Percentiles rank a stretch among this genome's conserved stretches.
phyloP scores from a whole-genome alignment of 2,888 invertebrate species.

The Sphecodes monilicornis region DNA sequence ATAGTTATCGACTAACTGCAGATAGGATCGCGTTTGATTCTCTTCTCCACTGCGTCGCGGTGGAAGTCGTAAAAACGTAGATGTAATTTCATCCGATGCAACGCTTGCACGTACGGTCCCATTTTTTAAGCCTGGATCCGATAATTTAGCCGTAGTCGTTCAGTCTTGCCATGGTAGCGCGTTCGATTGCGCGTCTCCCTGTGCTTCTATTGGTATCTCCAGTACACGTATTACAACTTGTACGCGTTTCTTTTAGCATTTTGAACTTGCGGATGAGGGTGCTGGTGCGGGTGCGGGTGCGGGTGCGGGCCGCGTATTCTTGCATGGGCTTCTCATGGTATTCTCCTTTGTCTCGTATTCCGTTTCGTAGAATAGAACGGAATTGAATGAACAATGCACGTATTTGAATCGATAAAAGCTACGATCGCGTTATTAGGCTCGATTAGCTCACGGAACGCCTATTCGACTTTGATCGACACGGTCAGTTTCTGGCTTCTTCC shows the following conservation, averaged over 20 bases:
- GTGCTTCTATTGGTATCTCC: background rate
- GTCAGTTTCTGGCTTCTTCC: background rate
- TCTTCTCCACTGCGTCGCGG: background rate
- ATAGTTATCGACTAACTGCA: too few relatives aligned
- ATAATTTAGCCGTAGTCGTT: background rate
- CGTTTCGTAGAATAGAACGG: conserved; percentile 39
- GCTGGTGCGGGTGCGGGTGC: too few relatives aligned
- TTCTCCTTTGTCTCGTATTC: background rate
- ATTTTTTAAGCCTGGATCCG: background rate
- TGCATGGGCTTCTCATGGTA: background rate
- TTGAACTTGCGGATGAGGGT: too few relatives aligned
- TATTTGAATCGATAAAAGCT: conserved; percentile 41
- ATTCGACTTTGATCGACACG: conserved; percentile 30
- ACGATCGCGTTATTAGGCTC: background rate
- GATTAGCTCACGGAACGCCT: background rate
- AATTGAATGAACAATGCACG: conserved; percentile 50
- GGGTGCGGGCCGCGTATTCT: background rate
- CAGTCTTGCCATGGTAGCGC: background rate
- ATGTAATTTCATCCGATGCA: background rate
- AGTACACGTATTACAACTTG: background rate
- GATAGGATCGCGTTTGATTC: background rate
- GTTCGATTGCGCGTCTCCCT: background rate
- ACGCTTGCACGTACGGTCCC: background rate
- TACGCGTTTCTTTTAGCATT: background rate
- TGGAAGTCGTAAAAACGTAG: background rate